Conservation (phyloP, 2,888 invertebrate species). For the Drosophila macrothrix region DNA sequence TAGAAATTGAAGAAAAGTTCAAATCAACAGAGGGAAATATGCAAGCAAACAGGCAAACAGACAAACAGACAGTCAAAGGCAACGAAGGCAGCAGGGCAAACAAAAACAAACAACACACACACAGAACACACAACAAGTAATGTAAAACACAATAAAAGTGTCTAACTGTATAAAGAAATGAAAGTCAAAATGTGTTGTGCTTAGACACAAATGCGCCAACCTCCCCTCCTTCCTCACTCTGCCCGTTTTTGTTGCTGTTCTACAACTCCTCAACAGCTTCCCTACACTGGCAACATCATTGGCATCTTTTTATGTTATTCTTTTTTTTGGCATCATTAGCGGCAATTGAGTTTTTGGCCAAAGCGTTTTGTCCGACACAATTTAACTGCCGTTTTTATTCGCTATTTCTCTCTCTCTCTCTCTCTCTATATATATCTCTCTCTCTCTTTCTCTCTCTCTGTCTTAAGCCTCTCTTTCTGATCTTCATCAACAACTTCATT, state of each 20-base stretch:
- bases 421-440: background rate
- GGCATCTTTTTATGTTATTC: conserved; percentile 23
- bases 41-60: conserved; percentile 59
- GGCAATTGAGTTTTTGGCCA: conserved; percentile 62
- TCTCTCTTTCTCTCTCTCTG: conserved; percentile 2
- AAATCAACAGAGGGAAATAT: conserved; percentile 58
- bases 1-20: conserved; percentile 76
- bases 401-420: conserved; percentile 1
- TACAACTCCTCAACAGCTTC: background rate
- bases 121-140: conserved; percentile 33
- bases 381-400: conserved; percentile 30
- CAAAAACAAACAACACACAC: conserved; percentile 21
- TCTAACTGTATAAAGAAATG: conserved; percentile 78
- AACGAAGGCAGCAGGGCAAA: conserved; percentile 26
- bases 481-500: conserved; percentile 6
- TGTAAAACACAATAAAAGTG: conserved; percentile 78
- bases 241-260: background rate
- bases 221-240: background rate
- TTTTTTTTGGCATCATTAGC: conserved; percentile 52
- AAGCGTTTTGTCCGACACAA: conserved; percentile 48
- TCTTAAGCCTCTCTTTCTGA: conserved; percentile 6
- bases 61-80: conserved; percentile 29
- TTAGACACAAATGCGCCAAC: conserved; percentile 10
- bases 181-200: conserved; percentile 64
- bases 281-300: conserved; percentile 45